Evolutionary conservation across 2,113 vertebrate species (phyloP).

Genomic region (Edolisoma coerulescens): DNA sequence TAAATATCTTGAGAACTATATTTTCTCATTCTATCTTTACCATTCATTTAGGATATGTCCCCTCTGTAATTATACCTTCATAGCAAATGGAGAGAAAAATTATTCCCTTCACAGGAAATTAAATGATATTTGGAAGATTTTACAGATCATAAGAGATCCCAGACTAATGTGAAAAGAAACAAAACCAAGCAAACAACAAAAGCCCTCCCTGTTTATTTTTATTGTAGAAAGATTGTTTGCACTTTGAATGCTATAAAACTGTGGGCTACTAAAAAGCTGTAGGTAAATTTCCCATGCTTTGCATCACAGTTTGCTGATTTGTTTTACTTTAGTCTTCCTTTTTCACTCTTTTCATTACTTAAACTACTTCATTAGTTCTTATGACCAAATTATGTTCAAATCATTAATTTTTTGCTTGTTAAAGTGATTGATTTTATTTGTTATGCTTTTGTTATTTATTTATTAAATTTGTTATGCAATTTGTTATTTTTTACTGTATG

Average conservation of each 20-base stretch:
- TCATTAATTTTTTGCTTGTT: neutral
- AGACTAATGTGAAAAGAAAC: neutral
- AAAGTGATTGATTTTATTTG: neutral
- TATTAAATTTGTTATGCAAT: neutral
- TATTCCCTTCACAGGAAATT: neutral
- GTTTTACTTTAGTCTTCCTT: neutral
- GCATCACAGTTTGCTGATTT: neutral
- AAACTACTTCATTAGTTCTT: neutral
- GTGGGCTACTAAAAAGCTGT: neutral
- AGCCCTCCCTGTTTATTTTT: neutral
- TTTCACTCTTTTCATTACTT: neutral
- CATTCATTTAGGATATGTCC: neutral
- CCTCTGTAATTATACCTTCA: neutral
- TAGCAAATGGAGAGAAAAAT: neutral
- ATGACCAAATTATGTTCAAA: neutral
- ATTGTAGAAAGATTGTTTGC: neutral
- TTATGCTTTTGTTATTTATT: neutral
- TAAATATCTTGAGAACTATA: neutral
- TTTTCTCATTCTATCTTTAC: neutral
- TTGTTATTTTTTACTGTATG: neutral
- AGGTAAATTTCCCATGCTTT: neutral
- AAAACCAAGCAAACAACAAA: too few species aligned
- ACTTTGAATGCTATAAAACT: neutral
- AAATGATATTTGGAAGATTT: neutral
- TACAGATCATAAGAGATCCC: neutral